Base-by-base conservation (phyloP, 30 jellyfish, hydroid and myxozoan genomes). In the Hydractinia echinata region DNA sequence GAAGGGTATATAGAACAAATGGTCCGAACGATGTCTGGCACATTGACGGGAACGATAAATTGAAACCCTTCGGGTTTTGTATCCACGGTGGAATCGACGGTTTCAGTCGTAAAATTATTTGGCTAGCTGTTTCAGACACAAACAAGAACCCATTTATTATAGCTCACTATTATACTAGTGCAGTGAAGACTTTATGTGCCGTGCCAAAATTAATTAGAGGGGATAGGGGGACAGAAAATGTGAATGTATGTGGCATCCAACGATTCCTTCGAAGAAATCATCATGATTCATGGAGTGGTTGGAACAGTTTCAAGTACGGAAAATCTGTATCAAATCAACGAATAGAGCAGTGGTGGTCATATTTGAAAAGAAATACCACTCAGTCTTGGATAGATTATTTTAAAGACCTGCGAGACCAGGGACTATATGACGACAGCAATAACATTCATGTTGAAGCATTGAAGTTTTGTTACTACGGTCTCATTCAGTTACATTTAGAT, bases 311-410 rank as follows among this genome's bases (percentile, higher is more conserved):
- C 67, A 69, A 51, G 9, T 82, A 52, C 66, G 89, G 84, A 60
- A 44, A 76, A 13, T 82, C 89, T 50, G 55, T 60, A 21, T 44
- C 77, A 11, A 82, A 82, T 62, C 89, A 82, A 82, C 85, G 90
- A 30, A 83, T 83, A n/a, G 86, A 83, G 71, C 79, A 74, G 48
- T 83, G 89, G 90, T 83, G 85, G 90, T 78, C 90, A 53, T 70
- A 48, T 48, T 66, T 83, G 4, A 83, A 72, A 73, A 83, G 39
- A 60, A 50, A 67, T 60, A n/a, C 85, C 85, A 60, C 79, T 9
- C 67, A 49, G 50, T 83, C 85, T 79, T 83, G 90, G 90, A 72
- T 83, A 70, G 71, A 62, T 56, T 83, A 71, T 54, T 81, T 81
- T 73, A 81, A 70, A 67, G 89, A 81, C 61, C 60, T 68, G 30